Percentiles rank a stretch among this genome's conserved stretches.
phyloP scores from a whole-genome alignment of 2,888 invertebrate genomes.

The Pseudococcus viburni region DNA sequence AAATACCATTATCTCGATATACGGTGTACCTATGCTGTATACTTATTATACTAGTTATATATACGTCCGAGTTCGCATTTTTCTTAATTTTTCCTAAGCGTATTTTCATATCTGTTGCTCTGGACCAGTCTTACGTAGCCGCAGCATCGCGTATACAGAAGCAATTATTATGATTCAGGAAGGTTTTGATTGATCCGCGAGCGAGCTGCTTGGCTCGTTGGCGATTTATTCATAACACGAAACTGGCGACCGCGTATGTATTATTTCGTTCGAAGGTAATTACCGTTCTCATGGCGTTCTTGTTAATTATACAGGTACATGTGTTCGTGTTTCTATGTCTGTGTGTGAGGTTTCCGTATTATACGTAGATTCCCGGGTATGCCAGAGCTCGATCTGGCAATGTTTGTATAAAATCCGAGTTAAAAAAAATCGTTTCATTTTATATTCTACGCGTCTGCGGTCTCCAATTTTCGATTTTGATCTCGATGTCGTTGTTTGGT shows the following conservation, averaged over 20 bases:
- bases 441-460: too few relatives aligned
- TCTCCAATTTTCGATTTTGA: background rate
- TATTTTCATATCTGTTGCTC: background rate
- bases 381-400: background rate
- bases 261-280: slow-evolving; percentile 33
- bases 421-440: too few relatives aligned
- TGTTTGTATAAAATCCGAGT: background rate
- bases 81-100: background rate
- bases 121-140: background rate
- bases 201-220: slow-evolving; percentile 22
- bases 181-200: slow-evolving; percentile 41
- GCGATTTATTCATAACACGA: slow-evolving; percentile 23
- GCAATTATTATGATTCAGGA: slow-evolving; percentile 26
- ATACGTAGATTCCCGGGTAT: background rate
- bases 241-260: background rate
- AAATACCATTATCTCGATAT: slow-evolving; percentile 17
- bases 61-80: background rate
- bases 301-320: slow-evolving; percentile 30
- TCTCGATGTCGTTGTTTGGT: background rate
- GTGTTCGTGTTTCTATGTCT: background rate
- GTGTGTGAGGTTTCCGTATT: slow-evolving; percentile 4
- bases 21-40: background rate
- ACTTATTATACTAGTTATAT: background rate
- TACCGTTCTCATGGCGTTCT: slow-evolving; percentile 39
- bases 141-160: background rate